These are phyloP conservation scores for Thalassarche chlororhynchos DNA, from an alignment of 2,113 vertebrate species.

Conservation along the genomic window DNA sequence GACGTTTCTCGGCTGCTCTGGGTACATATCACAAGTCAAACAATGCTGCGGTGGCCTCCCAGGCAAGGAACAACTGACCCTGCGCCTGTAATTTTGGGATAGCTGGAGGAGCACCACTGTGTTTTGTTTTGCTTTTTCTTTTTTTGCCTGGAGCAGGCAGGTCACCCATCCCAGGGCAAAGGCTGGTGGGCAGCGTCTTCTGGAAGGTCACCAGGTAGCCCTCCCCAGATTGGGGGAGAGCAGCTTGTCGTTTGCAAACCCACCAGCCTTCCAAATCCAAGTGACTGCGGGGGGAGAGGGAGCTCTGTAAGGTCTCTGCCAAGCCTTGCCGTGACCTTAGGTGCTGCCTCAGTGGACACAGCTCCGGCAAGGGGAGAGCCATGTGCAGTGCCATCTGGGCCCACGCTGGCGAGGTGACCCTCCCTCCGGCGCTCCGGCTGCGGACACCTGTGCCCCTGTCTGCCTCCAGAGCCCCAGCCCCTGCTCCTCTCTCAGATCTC, in stretches of 20 bases:
- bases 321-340: slow-evolving; percentile 57
- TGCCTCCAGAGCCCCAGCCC: not conserved
- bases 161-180: not conserved
- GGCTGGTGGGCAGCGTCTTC: not conserved
- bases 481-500: not conserved
- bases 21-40: not conserved
- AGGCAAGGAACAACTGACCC: not conserved
- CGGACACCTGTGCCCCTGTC: slow-evolving; percentile 39
- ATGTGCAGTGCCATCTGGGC: slow-evolving; percentile 63
- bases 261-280: not conserved
- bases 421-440: slow-evolving; percentile 44
- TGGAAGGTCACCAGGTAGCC: slow-evolving; percentile 46
- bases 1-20: not conserved
- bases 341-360: slow-evolving; percentile 62
- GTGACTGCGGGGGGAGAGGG: not conserved
- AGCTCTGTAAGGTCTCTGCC: slow-evolving; percentile 24
- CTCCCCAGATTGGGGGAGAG: not conserved
- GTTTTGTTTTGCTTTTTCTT: not conserved
- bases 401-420: slow-evolving; percentile 59
- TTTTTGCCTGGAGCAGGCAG: not conserved
- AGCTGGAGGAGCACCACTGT: not conserved
- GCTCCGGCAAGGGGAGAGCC: not conserved
- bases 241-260: not conserved
- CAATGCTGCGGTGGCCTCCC: not conserved
- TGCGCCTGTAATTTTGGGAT: not conserved